Evolutionary conservation across 1,140 invertebrate genomes (phyloP).

Genomic region (Zaprionus kolodkinae): DNA sequence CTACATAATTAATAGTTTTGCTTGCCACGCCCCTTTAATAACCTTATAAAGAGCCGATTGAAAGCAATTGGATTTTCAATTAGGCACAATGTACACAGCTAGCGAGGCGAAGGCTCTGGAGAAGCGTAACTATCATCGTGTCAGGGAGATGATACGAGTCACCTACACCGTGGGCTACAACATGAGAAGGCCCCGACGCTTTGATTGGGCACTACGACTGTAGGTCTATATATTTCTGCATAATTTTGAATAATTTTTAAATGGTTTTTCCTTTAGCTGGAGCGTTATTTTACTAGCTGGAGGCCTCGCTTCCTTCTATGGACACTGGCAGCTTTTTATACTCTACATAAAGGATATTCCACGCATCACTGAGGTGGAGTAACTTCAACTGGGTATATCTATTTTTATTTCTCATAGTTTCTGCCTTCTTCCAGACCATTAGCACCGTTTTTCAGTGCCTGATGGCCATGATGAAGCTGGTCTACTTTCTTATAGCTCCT

Average conservation of each 20-base stretch:
- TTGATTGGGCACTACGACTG: conserved; percentile 51
- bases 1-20: conserved; percentile 50
- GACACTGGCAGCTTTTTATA: conserved; percentile 61
- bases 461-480: conserved; percentile 65
- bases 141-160: conserved; percentile 65
- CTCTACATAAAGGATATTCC: conserved; percentile 61
- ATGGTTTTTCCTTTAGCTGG: conserved; percentile 42
- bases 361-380: conserved; percentile 24
- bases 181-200: conserved; percentile 48
- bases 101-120: conserved; percentile 43
- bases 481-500: conserved; percentile 64
- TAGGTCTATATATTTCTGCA: conserved; percentile 19
- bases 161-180: conserved; percentile 68
- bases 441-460: conserved; percentile 65
- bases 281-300: conserved; percentile 54
- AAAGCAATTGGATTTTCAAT: conserved; percentile 50
- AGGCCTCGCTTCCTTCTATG: conserved; percentile 64
- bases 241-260: background rate
- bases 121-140: conserved; percentile 60
- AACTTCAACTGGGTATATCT: no score
- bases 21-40: conserved; percentile 42
- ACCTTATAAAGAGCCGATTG: conserved; percentile 63
- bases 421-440: conserved; percentile 49
- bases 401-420: conserved; percentile 11
- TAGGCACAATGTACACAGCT: conserved; percentile 60